A percentile compares a stretch with the other conserved stretches of the same genome.
phyloP scores from a whole-genome alignment of 2,113 vertebrate genomes.

The Carassius carassius region DNA sequence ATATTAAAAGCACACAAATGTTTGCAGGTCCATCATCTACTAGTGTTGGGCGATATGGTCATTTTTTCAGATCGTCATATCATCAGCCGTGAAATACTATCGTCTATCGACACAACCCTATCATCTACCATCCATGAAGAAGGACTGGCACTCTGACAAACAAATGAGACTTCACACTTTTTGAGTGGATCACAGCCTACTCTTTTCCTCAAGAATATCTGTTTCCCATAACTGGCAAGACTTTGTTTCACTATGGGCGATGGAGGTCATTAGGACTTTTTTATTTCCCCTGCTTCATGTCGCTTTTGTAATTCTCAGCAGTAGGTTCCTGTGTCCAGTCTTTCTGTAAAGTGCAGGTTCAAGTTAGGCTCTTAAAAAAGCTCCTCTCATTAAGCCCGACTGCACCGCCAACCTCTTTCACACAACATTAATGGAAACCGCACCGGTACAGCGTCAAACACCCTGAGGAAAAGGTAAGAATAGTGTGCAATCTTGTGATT shows the following conservation, averaged over 20 bases:
- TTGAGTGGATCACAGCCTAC: slow-evolving; percentile 1
- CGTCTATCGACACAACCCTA: too few relatives aligned
- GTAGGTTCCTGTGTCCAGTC: slow-evolving; percentile 6
- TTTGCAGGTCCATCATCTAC: background rate
- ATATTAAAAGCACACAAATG: background rate
- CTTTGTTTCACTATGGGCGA: background rate
- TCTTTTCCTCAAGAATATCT: background rate
- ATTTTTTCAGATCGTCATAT: too few relatives aligned
- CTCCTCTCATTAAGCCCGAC: slow-evolving; percentile 40
- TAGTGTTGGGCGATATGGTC: too few relatives aligned
- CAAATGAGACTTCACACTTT: background rate
- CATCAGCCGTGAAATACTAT: too few relatives aligned
- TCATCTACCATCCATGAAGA: background rate
- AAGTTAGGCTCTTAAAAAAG: slow-evolving; percentile 43
- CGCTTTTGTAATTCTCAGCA: slow-evolving; percentile 23
- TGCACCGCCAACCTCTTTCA: slow-evolving; percentile 35
- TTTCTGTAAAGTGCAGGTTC: background rate
- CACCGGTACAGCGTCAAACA: slow-evolving; percentile 23
- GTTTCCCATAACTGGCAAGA: background rate
- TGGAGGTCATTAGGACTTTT: slow-evolving; percentile 9
- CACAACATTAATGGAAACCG: slow-evolving; percentile 31
- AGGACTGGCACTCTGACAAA: background rate
- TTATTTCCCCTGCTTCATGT: background rate
- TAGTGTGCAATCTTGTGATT: slow-evolving; percentile 26
- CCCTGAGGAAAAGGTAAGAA: slow-evolving; percentile 41